Evolutionary conservation across 2,888 invertebrate genomes (phyloP).

Genomic region (Cantharis rustica): DNA sequence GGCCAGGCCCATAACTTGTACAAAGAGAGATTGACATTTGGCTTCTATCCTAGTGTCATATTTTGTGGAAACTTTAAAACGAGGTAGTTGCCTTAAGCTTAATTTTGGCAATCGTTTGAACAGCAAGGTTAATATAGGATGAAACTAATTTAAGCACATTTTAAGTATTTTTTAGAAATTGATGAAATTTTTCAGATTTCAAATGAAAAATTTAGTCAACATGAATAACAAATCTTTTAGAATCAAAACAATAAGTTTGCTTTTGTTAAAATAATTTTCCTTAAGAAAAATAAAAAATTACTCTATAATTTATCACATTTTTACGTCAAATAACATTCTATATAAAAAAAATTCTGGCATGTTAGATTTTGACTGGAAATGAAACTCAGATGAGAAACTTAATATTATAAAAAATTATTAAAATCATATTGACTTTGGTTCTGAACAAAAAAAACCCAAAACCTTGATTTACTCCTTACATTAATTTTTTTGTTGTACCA

Average conservation of each 20-base stretch:
- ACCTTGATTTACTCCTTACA: neutral
- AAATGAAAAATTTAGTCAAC: neutral
- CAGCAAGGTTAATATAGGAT: neutral
- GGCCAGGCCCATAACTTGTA: neutral
- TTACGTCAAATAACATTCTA: neutral
- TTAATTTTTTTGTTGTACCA: neutral
- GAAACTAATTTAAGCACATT: neutral
- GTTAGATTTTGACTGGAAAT: neutral
- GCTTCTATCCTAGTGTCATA: neutral
- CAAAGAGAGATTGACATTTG: neutral
- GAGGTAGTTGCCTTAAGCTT: neutral
- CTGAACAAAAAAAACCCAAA: neutral
- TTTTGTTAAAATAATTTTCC: neutral
- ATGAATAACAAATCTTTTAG: neutral
- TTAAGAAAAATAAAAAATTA: neutral
- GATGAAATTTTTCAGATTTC: neutral
- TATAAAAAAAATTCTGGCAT: neutral
- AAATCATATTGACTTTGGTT: neutral
- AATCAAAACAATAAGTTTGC: neutral
- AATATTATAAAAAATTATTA: neutral
- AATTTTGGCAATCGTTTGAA: neutral
- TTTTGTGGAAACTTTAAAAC: neutral
- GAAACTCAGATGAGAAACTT: neutral
- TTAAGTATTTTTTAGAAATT: neutral
- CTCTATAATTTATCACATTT: neutral